A percentile compares a stretch with the other conserved stretches of the same genome.
Evolutionary conservation across 2,113 vertebrate genomes (phyloP).

Genomic region (Meriones unguiculatus): DNA sequence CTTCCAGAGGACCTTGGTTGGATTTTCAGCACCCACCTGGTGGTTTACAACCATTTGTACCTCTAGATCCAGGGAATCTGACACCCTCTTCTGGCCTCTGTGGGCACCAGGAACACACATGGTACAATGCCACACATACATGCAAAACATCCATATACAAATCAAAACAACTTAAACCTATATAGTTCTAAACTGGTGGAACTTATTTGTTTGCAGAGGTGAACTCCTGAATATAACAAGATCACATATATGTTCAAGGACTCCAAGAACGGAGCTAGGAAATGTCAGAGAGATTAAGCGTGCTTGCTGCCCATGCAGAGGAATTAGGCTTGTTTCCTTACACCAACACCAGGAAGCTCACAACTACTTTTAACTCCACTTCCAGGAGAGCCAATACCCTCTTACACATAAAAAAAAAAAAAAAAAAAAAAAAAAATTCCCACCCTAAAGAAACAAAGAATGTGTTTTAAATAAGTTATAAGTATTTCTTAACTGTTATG

Average conservation of each 20-base stretch:
- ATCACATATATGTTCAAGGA: not conserved
- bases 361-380: not conserved
- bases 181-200: not conserved
- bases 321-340: not conserved
- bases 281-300: too few relatives aligned
- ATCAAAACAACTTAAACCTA: not conserved
- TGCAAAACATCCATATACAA: not conserved
- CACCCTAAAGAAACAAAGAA: not conserved
- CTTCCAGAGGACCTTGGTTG: not conserved
- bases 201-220: not conserved
- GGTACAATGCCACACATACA: too few relatives aligned
- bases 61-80: not conserved
- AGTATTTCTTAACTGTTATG: slow-evolving; percentile 15
- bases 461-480: slow-evolving; percentile 20
- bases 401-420: not conserved
- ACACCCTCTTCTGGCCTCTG: not conserved
- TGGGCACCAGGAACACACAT: not conserved
- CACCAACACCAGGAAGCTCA: not conserved
- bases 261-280: not conserved
- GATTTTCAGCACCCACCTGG: not conserved
- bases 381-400: not conserved
- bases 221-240: not conserved
- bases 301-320: not conserved
- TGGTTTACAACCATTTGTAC: not conserved
- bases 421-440: not conserved